Evolutionary conservation across 2,797 vertebrate genomes (phyloP), one percentile per base, ranked within the genome.

Genomic region (Periophthalmus magnuspinnatus): DNA sequence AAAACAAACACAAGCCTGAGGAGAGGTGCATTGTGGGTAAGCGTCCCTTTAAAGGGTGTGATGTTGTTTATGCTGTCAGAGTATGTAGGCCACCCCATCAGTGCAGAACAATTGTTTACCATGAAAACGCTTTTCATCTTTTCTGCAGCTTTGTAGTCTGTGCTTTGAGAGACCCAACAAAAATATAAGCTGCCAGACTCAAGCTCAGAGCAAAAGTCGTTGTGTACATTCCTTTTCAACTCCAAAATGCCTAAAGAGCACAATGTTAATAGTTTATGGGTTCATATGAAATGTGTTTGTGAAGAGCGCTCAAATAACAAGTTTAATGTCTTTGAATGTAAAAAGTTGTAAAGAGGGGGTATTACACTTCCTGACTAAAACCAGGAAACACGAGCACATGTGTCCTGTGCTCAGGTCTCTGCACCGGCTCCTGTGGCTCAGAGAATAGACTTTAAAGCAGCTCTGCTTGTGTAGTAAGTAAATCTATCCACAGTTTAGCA

Each of bases 71-170:
- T 16, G 41, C 61, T 48, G 61, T 64, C 41, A 48, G 60, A 6
- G 5, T 5, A 63, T 67, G 47, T 65, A 70, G 62, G 67, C 52
- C 38, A 54, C 19, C 2, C 66, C 22, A 81, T 58, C 0, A 13
- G 52, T 38, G 67, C 4, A 52, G 28, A 5, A 7, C 5, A 50
- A 28, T 11, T 48, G 21, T 45, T 48, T 47, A 54, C 64, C 47
- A 60, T 34, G 11, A 22, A 34, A 36, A 34, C 6, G 24, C 50
- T 62, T 52, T 65, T 62, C 24, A 72, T 62, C 56, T 28, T 68
- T 58, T 68, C 17, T 64, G 56, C 34, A 47, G 50, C 45, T 70
- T 28, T 80, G 17, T 56, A 6, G 19, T 63, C 2, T 54, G 8
- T 47, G 24, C 28, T 19, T 1, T 45, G 50, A 67, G 19, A 41